These are phyloP conservation scores for Onychomys torridus DNA, from an alignment of 2,797 vertebrate species.

Conservation along the genomic window DNA sequence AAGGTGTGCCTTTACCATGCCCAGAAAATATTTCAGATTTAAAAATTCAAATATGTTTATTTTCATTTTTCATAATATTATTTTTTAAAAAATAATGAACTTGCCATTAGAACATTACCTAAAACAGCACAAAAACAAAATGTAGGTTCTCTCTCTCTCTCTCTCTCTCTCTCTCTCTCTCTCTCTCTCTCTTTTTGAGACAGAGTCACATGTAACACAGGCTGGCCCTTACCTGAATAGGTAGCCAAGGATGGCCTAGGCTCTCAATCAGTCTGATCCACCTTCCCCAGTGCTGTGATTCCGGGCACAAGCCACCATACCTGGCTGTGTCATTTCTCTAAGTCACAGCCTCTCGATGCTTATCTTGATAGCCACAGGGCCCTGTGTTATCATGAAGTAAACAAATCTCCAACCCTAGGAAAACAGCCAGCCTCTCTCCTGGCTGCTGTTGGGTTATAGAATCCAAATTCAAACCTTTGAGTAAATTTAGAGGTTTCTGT, in stretches of 20 bases:
- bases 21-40: neutral
- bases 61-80: neutral
- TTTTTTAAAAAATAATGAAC: neutral
- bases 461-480: neutral
- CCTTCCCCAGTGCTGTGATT: neutral
- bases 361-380: neutral
- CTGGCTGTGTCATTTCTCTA: neutral
- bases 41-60: neutral
- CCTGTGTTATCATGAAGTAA: neutral
- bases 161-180: neutral
- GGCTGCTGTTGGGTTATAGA: neutral
- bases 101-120: neutral
- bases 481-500: neutral
- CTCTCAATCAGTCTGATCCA: neutral
- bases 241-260: neutral
- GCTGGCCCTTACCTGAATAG: neutral
- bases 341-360: neutral
- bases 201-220: neutral
- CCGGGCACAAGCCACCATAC: too few species aligned
- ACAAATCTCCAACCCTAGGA: slow-evolving; percentile 8
- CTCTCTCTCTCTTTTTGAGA: neutral
- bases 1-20: neutral
- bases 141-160: too few species aligned
- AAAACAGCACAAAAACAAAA: slow-evolving; percentile 5
- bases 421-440: slow-evolving; percentile 3